These are phyloP conservation scores for Patagioenas fasciata DNA, from an alignment of 2,113 vertebrate species.

Conservation along the genomic window DNA sequence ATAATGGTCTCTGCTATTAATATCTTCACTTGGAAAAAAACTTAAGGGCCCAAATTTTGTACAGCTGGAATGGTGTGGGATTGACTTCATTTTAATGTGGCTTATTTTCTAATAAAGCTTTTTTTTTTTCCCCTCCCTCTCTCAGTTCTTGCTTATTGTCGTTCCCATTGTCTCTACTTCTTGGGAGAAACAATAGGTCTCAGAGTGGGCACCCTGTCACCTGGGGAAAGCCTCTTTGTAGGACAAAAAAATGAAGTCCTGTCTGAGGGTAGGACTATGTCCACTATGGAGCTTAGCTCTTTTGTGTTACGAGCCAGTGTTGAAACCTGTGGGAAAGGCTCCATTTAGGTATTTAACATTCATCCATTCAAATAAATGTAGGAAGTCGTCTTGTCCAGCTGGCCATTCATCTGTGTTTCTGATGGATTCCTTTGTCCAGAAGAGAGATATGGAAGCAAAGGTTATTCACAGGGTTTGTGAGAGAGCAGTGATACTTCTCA, in stretches of 20 bases:
- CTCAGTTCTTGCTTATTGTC: neutral
- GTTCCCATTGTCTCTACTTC: neutral
- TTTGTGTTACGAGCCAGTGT: neutral
- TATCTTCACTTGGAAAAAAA: conserved; percentile 20
- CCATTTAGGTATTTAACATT: neutral
- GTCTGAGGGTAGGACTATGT: neutral
- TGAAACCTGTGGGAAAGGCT: neutral
- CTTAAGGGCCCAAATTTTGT: neutral
- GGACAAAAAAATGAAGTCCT: neutral
- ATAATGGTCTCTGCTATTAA: conserved; percentile 30
- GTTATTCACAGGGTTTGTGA: neutral
- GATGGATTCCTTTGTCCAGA: neutral
- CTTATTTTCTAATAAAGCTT: neutral
- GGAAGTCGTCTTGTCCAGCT: neutral
- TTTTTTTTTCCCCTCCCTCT: neutral
- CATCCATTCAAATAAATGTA: neutral
- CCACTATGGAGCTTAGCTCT: neutral
- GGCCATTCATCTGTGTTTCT: neutral
- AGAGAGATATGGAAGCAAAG: neutral
- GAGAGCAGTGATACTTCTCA: neutral
- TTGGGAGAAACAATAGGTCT: neutral
- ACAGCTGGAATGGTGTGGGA: neutral
- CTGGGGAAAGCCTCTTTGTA: neutral
- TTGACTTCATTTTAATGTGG: neutral
- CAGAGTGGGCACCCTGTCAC: neutral